These are phyloP conservation scores for Ceratina calcarata DNA, from an alignment of 1,140 invertebrate genomes.

Conservation along the genomic window DNA sequence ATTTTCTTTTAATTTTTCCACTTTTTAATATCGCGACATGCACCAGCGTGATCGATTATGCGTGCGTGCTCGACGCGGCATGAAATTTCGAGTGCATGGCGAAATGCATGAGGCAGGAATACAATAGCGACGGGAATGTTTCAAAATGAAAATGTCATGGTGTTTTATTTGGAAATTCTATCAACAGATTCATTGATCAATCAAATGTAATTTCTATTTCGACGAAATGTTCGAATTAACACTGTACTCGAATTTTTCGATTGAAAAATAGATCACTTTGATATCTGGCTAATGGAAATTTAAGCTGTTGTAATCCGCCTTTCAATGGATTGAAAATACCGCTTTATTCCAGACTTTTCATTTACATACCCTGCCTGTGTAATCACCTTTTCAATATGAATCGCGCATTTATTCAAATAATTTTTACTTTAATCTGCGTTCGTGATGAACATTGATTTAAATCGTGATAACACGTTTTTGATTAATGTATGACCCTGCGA, in stretches of 20 bases:
- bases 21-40: neutral
- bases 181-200: no score
- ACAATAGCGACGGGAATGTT: no score
- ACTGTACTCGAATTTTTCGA: no score
- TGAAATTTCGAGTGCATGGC: constrained; percentile 15
- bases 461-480: neutral
- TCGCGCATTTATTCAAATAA: neutral
- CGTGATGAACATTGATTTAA: neutral
- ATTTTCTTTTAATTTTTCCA: neutral
- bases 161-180: no score
- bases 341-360: neutral
- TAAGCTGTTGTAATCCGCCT: constrained; percentile 18
- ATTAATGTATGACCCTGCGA: neutral
- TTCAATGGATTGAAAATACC: neutral
- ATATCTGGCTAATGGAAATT: constrained; percentile 1
- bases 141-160: no score
- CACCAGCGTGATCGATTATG: constrained; percentile 25
- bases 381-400: neutral
- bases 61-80: neutral
- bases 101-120: neutral
- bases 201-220: no score
- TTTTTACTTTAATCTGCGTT: neutral
- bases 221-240: no score
- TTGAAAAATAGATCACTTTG: neutral
- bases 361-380: no score